Evolutionary conservation across 2,797 vertebrate species (phyloP).

Genomic region (Sus cebifrons): DNA sequence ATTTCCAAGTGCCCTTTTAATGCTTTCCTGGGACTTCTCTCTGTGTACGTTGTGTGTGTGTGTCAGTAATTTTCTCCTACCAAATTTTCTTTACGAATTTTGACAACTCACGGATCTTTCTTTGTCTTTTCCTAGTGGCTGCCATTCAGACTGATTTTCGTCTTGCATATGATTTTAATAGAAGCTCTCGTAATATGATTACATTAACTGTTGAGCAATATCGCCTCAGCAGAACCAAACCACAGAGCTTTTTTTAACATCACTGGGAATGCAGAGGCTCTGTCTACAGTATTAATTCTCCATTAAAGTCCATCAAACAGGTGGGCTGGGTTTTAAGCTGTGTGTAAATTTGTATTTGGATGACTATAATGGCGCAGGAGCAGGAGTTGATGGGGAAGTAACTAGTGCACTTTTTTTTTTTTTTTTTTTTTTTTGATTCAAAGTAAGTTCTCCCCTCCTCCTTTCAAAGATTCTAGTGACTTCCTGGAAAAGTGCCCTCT

Average conservation of each 20-base stretch:
- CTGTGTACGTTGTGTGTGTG: background rate
- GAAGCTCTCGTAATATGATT: slow-evolving; percentile 74
- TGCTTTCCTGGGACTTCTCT: slow-evolving; percentile 52
- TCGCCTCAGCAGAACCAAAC: slow-evolving; percentile 70
- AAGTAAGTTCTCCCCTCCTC: background rate
- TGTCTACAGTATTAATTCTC: slow-evolving; percentile 54
- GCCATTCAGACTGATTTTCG: slow-evolving; percentile 78
- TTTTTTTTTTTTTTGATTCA: background rate
- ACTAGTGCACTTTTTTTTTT: background rate
- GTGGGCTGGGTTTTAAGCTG: slow-evolving; percentile 56
- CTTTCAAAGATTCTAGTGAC: background rate
- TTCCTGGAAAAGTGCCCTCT: background rate
- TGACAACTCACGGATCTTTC: background rate
- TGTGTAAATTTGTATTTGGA: background rate
- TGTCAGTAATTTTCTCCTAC: slow-evolving; percentile 34
- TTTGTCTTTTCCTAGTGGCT: slow-evolving; percentile 74
- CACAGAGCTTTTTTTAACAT: slow-evolving; percentile 76
- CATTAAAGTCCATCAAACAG: background rate
- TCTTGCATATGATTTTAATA: slow-evolving; percentile 85
- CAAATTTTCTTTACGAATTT: background rate
- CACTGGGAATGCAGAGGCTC: slow-evolving; percentile 25
- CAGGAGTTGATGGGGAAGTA: background rate
- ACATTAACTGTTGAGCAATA: slow-evolving; percentile 80
- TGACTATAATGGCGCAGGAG: background rate
- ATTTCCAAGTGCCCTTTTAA: background rate